Evolutionary conservation across 2,113 vertebrate genomes (phyloP), one percentile per base, ranked within the genome.

Genomic region (Myanophis thanlyinensis): DNA sequence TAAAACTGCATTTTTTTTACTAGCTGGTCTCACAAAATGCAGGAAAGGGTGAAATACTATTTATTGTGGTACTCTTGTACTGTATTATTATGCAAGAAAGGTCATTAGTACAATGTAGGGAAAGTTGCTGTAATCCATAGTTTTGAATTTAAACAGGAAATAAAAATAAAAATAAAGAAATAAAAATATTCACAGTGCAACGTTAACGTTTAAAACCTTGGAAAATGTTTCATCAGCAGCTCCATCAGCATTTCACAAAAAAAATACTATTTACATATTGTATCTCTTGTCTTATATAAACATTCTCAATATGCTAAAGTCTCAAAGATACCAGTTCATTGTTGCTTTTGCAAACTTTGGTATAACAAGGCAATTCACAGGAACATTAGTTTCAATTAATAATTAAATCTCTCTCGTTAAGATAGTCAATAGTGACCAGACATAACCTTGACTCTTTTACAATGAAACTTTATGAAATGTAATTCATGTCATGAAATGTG

Each of bases 181-280:
- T 22, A 52, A 44, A 46, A 30, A 25, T 86, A 86, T 86, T 86
- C 44, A 86, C 5, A 49, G 27, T 86, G 47, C 85, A 86, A 48
- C 27, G 85, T 30, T 30, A 86, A 30, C 85, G 53, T 91, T 52
- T 48, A 46, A 35, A 91, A 25, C 22, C 44, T 88, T 80, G 18
- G 10, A 25, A 85, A 92, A 46, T 2, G 13, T 94, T 92, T 46
- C 93, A n/a, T 8, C 85, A 51, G 85, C 0, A 0, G 48, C 18
- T 62, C 27, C 86, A 93, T 91, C 44, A 91, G 52, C 27, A 93
- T 30, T 95, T 94, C 94, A 91, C 91, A 48, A 54, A 95, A 4
- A 40, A 44, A 54, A 85, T n/a, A 94, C 8, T 44, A 49, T 30
- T 18, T 3, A 91, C 22, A 89, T 25, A 80, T 89, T 22, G 7